A percentile compares a stretch with the other conserved stretches of the same genome.
Evolutionary conservation across 2,888 invertebrate genomes (phyloP).

Genomic region (Frankliniella intonsa): DNA sequence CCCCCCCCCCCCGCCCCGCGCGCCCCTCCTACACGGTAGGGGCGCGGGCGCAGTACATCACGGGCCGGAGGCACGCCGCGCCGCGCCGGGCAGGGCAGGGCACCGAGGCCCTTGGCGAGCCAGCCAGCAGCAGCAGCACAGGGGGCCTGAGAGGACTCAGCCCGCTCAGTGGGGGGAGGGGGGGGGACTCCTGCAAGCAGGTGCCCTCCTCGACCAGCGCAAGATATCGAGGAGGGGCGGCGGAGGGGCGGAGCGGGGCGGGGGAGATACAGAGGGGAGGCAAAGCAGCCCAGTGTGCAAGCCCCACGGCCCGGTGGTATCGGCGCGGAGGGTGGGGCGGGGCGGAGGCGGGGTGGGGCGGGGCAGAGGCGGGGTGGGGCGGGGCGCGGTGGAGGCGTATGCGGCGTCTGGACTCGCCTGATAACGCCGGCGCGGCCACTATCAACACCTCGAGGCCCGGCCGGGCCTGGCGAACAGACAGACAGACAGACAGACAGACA

Average conservation of each 20-base stretch:
- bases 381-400: conserved; percentile 36
- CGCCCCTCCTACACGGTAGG: background rate
- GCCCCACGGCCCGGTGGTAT: no score
- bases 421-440: conserved; percentile 33
- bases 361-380: conserved; percentile 16
- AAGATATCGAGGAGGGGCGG: no score
- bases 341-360: background rate
- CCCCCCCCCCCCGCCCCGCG: background rate
- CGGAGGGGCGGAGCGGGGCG: background rate
- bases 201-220: no score
- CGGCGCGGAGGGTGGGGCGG: background rate
- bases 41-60: conserved; percentile 30
- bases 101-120: conserved; percentile 25
- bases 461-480: background rate
- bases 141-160: background rate
- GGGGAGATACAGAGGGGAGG: background rate
- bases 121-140: conserved; percentile 11
- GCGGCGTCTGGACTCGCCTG: conserved; percentile 36
- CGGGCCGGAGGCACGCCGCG: conserved; percentile 30
- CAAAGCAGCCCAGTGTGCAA: no score
- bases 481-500: background rate
- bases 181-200: no score
- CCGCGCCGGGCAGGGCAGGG: no score
- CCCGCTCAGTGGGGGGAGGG: no score
- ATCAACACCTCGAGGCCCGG: background rate